Evolutionary conservation across 2,797 vertebrate species (phyloP).

Genomic region (Lepilemur septentrionalis): DNA sequence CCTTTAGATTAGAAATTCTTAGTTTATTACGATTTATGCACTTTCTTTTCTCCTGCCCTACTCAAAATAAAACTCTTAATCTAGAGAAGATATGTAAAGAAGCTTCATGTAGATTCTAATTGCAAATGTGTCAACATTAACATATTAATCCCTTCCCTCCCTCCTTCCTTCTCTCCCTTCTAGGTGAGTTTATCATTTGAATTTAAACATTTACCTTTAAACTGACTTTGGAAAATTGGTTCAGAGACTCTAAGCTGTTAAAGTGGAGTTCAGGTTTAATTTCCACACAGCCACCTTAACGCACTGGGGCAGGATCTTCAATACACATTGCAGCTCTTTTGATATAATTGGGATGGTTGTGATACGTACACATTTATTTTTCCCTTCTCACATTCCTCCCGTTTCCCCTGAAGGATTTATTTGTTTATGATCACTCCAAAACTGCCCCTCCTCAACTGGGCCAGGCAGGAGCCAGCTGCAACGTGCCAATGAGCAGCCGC

Average conservation of each 20-base stretch:
- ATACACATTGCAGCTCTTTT: neutral
- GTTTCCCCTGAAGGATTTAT: neutral
- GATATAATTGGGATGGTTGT: neutral
- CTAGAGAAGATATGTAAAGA: neutral
- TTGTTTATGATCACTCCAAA: neutral
- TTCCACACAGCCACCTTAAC: neutral
- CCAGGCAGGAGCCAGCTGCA: neutral
- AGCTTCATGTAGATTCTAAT: neutral
- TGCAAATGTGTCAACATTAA: neutral
- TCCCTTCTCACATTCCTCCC: neutral
- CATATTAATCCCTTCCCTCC: neutral
- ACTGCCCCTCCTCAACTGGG: neutral
- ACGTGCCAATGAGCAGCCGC: neutral
- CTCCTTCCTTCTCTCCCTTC: neutral
- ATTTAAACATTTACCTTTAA: conserved; percentile 38
- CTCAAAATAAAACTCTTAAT: neutral
- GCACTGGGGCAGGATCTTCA: neutral
- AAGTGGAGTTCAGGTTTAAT: neutral
- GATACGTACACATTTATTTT: neutral
- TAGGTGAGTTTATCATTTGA: neutral
- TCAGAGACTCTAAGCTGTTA: neutral
- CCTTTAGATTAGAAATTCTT: neutral
- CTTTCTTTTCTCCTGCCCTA: neutral
- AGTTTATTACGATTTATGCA: neutral
- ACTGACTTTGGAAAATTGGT: neutral